Base-by-base conservation (phyloP, 2,113 vertebrate genomes). In the Caranx ignobilis region DNA sequence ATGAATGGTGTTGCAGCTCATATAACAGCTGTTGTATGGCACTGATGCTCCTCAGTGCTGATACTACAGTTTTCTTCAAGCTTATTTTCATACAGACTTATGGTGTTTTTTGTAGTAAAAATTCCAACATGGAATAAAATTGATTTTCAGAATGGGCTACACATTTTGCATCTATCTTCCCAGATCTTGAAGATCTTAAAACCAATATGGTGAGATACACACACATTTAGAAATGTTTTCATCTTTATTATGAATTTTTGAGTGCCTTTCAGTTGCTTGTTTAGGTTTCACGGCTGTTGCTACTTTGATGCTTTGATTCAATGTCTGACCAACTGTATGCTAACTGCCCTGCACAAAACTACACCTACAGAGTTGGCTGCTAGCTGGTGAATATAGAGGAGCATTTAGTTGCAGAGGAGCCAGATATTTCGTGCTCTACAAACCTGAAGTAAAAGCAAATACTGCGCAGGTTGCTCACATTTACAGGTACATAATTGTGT, bases 21-120 rank as follows among this genome's bases (percentile, higher is more conserved):
- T 56, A 39, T 3, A 18, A 60, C 50, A 45, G n/a, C 19, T 41
- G 41, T 32, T 43, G 8, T 50, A 11, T 54, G 43, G 26, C 41
- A 37, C 64, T 63, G 45, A 56, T 47, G 3, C 66, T 73, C 62
- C 26, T 78, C 61, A 65, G 45, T 57, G 26, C 19, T 71, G 41
- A 74, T 79, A 31, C 41, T 52, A 32, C 66, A 65, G 21, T 61
- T 75, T 84, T 50, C 11, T 75, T 72, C 11, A 70, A 65, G 45
- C 73, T 75, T 67, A 35, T 85, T 85, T 82, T 75, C 69, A 47
- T 75, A 67, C 68, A 66, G 8, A 75, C 26, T 43, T 65, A 73
- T n/a, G 18, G 18, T 71, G 77, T 80, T 89, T 84, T 84, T 81
- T 76, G 48, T 68, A 82, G 26, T 15, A 81, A 72, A 75, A 82